Conservation (phyloP, 2,113 vertebrate genomes). For the Plotosus lineatus region DNA sequence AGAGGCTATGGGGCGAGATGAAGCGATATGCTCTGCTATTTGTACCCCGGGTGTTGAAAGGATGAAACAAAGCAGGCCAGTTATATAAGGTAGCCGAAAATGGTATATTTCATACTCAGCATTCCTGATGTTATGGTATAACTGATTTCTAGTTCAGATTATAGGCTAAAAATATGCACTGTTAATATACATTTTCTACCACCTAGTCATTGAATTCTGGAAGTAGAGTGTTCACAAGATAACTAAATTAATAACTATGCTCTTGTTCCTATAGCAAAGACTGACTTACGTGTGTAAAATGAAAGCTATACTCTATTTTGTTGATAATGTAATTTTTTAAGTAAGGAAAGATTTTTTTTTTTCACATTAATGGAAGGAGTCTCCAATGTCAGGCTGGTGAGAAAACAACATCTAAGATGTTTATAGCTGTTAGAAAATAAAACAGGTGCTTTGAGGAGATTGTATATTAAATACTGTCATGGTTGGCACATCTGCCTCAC, state of each 20-base stretch:
- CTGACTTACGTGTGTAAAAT: background rate
- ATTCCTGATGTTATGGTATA: constrained; percentile 16
- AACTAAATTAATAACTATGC: background rate
- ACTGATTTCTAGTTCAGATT: constrained; percentile 15
- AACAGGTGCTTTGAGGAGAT: too few relatives aligned
- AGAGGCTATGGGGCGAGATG: constrained; percentile 27
- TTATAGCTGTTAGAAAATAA: background rate
- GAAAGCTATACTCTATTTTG: background rate
- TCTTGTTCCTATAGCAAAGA: background rate
- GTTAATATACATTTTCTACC: background rate
- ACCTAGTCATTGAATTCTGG: background rate
- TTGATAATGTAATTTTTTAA: background rate
- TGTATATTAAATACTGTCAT: too few relatives aligned
- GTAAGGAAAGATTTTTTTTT: too few relatives aligned
- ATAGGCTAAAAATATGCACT: background rate
- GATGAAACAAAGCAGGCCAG: constrained; percentile 2
- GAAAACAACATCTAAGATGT: background rate
- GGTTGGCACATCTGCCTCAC: too few relatives aligned
- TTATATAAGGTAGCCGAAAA: background rate
- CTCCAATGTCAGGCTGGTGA: too few relatives aligned
- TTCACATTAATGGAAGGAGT: too few relatives aligned
- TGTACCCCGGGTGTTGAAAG: background rate
- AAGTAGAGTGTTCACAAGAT: background rate
- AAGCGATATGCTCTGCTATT: constrained; percentile 16
- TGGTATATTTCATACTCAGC: constrained; percentile 3